phyloP scores from a whole-genome alignment of 2,888 invertebrate genomes.

The Girardia tigrina region DNA sequence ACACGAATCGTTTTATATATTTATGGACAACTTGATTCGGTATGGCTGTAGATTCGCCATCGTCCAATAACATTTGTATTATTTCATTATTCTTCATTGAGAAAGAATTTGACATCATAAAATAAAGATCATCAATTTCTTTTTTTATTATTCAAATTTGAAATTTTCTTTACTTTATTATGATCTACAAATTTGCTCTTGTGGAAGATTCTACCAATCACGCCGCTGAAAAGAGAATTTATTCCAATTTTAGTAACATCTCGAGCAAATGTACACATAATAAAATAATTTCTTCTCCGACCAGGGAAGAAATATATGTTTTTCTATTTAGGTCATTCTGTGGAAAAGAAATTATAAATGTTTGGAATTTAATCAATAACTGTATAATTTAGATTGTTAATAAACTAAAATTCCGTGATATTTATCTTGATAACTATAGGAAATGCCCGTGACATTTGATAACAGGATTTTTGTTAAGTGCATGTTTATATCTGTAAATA shows the following conservation, averaged over 20 bases:
- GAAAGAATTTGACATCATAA: neutral
- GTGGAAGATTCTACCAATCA: neutral
- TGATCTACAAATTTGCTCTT: neutral
- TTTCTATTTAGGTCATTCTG: slow-evolving; percentile 11
- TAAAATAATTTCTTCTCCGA: neutral
- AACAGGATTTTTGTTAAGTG: neutral
- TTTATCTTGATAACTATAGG: neutral
- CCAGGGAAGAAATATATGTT: slow-evolving; percentile 23
- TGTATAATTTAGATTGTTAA: neutral
- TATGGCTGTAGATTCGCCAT: neutral
- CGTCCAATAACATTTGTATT: neutral
- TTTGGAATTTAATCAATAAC: slow-evolving; percentile 23
- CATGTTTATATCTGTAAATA: neutral
- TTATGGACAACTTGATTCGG: neutral
- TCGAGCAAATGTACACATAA: slow-evolving; percentile 11
- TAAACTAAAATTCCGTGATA: neutral
- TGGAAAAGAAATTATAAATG: neutral
- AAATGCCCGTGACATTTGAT: neutral
- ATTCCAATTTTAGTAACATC: neutral
- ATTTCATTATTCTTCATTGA: slow-evolving; percentile 10
- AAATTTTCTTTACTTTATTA: slow-evolving; percentile 7
- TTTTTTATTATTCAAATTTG: too few species aligned
- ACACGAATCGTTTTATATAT: too few species aligned
- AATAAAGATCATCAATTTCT: neutral
- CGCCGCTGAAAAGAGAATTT: neutral